Evolutionary conservation across 2,888 invertebrate genomes (phyloP), one percentile per base, ranked within the genome.

Genomic region (Globia sparganii): DNA sequence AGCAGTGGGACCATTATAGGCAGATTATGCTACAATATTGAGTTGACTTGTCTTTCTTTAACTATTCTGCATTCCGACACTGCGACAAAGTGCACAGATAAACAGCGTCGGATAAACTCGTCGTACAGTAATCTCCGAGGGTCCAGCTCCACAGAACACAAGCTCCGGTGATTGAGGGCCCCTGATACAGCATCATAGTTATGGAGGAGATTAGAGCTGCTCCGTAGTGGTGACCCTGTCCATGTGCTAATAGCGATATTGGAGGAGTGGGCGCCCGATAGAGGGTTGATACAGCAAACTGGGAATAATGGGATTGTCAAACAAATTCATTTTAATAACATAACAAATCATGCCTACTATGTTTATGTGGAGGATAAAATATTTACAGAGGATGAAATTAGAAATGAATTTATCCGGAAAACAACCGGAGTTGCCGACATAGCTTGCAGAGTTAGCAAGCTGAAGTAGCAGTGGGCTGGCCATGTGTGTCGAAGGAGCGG

Each of bases 11-110:
- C 43, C 43, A 3, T 43, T 13, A 43, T 43, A 13, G 43, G 43
- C 43, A 13, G 13, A 43, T 13, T 43, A 13, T 13, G 13, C 11
- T 11, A 31, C 9, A 49, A 37, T 37, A 13, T 59, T 74, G 28
- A 37, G 8, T 13, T 28, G 3, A 74, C 31, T 80, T 18, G 66
- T 18, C 2, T n/a, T 80, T 71, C 71, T 56, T 6, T 0, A 46
- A 53, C 1, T 3, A 61, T 18, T 11, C 37, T 64, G n/a, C 13
- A n/a, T 0, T 2, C 25, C 21, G 43, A 18, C 66, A 64, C 2
- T 21, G 25, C 85, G 28, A 83, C 82, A 85, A 85, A 83, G 83
- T 83, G 81, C 82, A 67, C 31, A 40, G 85, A 83, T 83, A 83
- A 70, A 75, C 43, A 21, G 34, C 21, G 28, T 64, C 72, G 56